Percentiles rank a stretch among this genome's conserved stretches.
Evolutionary conservation across 2,113 vertebrate species (phyloP).

Genomic region (Falco punctatus): DNA sequence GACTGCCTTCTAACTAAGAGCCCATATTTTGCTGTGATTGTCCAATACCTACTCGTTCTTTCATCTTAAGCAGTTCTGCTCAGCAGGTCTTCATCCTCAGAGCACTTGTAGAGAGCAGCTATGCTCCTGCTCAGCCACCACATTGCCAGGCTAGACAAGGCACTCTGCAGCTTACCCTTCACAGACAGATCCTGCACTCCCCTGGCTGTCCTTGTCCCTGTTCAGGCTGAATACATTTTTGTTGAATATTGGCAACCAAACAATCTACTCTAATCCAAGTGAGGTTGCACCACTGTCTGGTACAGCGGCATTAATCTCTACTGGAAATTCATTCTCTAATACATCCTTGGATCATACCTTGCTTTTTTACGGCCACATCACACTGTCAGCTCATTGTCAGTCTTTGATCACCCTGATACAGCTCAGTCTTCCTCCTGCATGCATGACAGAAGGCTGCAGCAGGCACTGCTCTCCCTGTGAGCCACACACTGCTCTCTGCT

Average conservation of each 20-base stretch:
- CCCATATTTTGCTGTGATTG: background rate
- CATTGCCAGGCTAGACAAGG: background rate
- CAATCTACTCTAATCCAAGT: background rate
- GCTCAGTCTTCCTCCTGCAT: background rate
- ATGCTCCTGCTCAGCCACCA: background rate
- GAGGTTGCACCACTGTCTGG: background rate
- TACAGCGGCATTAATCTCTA: background rate
- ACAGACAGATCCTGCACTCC: background rate
- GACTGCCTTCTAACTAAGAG: background rate
- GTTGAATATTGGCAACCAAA: background rate
- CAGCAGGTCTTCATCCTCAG: background rate
- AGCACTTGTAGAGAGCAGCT: background rate
- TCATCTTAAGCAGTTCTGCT: background rate
- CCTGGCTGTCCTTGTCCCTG: background rate
- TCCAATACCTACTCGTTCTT: background rate
- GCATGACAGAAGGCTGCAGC: background rate
- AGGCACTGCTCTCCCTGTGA: background rate
- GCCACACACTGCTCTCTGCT: background rate
- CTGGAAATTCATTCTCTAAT: slow-evolving; percentile 10
- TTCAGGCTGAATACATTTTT: background rate
- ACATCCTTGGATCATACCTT: background rate
- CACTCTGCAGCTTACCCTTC: background rate
- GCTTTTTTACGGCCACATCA: background rate
- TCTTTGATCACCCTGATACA: background rate
- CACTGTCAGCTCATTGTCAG: background rate